phyloP scores from a whole-genome alignment of 2,888 invertebrate genomes.

The Neocrepidodera transversa region DNA sequence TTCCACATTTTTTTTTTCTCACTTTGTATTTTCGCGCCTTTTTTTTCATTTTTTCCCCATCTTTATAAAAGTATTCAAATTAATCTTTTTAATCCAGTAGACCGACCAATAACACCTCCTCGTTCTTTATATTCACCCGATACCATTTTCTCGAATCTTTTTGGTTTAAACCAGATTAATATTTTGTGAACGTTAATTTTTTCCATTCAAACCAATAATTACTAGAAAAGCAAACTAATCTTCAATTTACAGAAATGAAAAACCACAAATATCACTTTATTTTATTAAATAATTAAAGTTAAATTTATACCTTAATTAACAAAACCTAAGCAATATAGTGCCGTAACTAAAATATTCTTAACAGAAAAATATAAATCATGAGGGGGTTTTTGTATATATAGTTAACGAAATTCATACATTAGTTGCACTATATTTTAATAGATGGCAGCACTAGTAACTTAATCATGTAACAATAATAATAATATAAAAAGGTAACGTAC shows the following conservation, averaged over 20 bases:
- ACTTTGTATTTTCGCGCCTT: no score
- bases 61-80: no score
- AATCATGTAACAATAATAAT: no score
- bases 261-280: no score
- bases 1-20: no score
- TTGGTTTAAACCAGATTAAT: conserved; percentile 7
- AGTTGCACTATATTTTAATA: not conserved
- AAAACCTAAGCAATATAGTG: conserved; percentile 16
- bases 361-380: not conserved
- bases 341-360: not conserved
- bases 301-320: no score
- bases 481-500: no score
- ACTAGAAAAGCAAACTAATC: not conserved
- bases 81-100: no score
- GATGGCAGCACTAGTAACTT: no score
- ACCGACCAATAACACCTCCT: no score
- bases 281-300: no score
- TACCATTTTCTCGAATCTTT: conserved; percentile 1
- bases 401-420: not conserved
- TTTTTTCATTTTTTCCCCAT: no score
- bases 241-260: not conserved
- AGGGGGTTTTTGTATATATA: not conserved
- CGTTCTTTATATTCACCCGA: not conserved
- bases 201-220: not conserved
- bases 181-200: not conserved